Evolutionary conservation across 2,113 vertebrate genomes (phyloP).

Genomic region (Ptilorrhoa leucosticta): DNA sequence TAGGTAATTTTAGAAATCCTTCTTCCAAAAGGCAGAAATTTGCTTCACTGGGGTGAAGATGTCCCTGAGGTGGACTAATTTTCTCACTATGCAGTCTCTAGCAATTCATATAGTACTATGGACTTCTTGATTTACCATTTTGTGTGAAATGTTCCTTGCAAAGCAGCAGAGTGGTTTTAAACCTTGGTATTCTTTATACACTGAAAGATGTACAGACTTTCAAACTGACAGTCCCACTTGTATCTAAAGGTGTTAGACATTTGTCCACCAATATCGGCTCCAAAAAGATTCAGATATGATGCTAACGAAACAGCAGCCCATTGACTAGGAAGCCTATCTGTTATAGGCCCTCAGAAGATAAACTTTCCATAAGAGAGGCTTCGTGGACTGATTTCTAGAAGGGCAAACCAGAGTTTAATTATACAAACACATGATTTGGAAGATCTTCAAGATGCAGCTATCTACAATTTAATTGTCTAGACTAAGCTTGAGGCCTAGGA

Average conservation of each 20-base stretch:
- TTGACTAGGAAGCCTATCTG: background rate
- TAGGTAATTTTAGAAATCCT: background rate
- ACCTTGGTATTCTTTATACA: background rate
- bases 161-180: background rate
- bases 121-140: background rate
- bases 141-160: background rate
- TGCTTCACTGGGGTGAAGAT: background rate
- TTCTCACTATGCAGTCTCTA: background rate
- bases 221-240: background rate
- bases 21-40: background rate
- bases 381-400: background rate
- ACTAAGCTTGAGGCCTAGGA: background rate
- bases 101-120: background rate
- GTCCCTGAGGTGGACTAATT: background rate
- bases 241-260: background rate
- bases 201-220: background rate
- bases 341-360: background rate
- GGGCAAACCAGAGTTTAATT: background rate
- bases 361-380: background rate
- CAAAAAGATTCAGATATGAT: background rate
- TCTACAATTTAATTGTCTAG: background rate
- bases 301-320: background rate
- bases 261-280: background rate
- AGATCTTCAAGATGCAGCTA: background rate
- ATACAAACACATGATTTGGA: background rate